Evolutionary conservation across 2,888 invertebrate species (phyloP).

Genomic region (Sinelater perroti): DNA sequence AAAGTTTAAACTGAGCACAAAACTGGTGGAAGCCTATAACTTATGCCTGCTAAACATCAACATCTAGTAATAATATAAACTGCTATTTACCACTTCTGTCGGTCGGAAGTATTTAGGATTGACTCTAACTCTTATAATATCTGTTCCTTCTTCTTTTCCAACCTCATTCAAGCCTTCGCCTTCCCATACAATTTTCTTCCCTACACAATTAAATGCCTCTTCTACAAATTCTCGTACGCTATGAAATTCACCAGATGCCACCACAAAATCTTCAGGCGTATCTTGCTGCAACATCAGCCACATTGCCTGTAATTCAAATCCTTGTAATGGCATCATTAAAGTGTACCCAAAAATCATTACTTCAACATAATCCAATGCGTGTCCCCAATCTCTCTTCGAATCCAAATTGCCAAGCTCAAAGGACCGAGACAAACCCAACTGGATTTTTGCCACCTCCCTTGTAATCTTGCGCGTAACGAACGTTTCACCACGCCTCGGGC

Average conservation of each 20-base stretch:
- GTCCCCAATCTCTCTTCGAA: conserved; percentile 98
- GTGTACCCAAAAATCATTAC: conserved; percentile 58
- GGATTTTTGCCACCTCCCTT: conserved; percentile 95
- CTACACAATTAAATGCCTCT: conserved; percentile 85
- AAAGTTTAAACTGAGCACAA: no score
- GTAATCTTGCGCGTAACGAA: conserved; percentile 99
- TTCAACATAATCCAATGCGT: conserved; percentile 95
- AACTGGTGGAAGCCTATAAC: no score
- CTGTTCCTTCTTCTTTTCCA: conserved; percentile 74
- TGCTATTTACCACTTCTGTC: conserved; percentile 95
- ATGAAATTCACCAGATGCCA: conserved; percentile 94
- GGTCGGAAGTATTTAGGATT: conserved; percentile 96
- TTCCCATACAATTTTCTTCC: conserved; percentile 84
- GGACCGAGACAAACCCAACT: conserved; percentile 82
- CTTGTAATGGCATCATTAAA: not conserved
- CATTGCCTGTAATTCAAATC: conserved; percentile 74
- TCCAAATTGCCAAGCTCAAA: conserved; percentile 95
- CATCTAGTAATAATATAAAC: no score
- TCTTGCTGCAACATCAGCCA: conserved; percentile 98
- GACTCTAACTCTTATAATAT: conserved; percentile 82
- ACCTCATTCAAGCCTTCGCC: conserved; percentile 86
- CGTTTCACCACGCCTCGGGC: conserved; percentile 94
- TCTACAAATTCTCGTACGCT: conserved; percentile 98
- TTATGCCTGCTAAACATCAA: no score
- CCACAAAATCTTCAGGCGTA: conserved; percentile 93